phyloP scores from a whole-genome alignment of 2,888 invertebrate genomes.

The Pachliopta kotzebuea region DNA sequence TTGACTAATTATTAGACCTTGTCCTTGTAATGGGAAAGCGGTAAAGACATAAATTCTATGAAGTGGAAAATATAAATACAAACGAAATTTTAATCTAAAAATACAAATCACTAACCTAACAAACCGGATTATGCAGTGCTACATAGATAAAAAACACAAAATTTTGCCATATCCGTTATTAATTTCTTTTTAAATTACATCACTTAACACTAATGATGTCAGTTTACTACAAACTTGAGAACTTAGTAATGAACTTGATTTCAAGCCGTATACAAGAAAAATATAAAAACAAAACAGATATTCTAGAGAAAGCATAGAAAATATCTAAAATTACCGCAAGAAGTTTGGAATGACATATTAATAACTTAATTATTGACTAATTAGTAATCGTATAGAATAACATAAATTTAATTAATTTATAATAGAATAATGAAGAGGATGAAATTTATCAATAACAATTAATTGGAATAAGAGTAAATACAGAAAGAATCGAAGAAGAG shows the following conservation, averaged over 20 bases:
- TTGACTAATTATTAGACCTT: slow-evolving; percentile 17
- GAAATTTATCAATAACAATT: too few relatives aligned
- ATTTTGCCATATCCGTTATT: background rate
- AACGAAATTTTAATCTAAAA: background rate
- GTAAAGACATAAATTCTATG: background rate
- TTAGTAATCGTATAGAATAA: too few relatives aligned
- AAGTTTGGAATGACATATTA: background rate
- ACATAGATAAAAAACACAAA: too few relatives aligned
- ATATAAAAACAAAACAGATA: background rate
- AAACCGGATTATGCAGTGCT: too few relatives aligned
- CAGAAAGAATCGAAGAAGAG: too few relatives aligned
- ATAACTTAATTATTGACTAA: background rate
- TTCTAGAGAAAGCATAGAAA: background rate
- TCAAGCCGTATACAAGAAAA: background rate
- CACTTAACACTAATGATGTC: background rate
- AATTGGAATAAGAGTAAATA: too few relatives aligned
- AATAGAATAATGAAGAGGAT: too few relatives aligned
- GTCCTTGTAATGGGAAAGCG: slow-evolving; percentile 23
- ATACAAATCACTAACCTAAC: too few relatives aligned
- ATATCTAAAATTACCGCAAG: background rate
- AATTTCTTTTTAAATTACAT: background rate
- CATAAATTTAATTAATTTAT: too few relatives aligned
- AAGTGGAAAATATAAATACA: background rate
- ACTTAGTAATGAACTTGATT: background rate
- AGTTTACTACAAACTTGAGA: background rate